phyloP scores from a whole-genome alignment of 2,888 invertebrate species.

The Heteromurus nitidus region DNA sequence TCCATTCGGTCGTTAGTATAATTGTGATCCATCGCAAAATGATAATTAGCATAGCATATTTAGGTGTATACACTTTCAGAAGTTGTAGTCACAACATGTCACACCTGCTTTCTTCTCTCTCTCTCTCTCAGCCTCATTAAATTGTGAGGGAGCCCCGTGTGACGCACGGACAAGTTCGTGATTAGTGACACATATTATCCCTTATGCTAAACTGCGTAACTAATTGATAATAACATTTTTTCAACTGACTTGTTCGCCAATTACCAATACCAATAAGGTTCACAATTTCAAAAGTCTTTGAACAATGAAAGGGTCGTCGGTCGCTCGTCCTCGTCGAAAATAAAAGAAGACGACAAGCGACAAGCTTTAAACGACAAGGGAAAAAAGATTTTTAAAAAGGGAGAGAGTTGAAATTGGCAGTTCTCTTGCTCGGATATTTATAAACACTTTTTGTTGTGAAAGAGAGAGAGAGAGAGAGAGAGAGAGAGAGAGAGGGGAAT shows the following conservation, averaged over 20 bases:
- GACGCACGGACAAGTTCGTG: too few relatives aligned
- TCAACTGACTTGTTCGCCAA: not conserved
- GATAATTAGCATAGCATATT: too few relatives aligned
- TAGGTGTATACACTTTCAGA: too few relatives aligned
- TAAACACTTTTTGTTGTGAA: slow-evolving; percentile 4
- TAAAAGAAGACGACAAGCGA: too few relatives aligned
- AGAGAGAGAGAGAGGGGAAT: not conserved
- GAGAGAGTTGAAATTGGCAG: not conserved
- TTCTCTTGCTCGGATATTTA: too few relatives aligned
- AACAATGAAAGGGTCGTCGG: too few relatives aligned
- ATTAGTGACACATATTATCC: too few relatives aligned
- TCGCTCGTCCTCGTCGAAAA: not conserved
- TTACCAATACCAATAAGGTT: not conserved
- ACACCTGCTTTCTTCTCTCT: not conserved
- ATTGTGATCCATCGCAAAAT: not conserved
- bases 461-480: not conserved
- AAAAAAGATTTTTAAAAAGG: not conserved
- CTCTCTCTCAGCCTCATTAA: too few relatives aligned
- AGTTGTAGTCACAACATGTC: not conserved
- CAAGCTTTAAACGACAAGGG: too few relatives aligned
- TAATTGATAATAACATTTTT: slow-evolving; percentile 57
- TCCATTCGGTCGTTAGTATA: slow-evolving; percentile 17
- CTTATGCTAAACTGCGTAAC: slow-evolving; percentile 38
- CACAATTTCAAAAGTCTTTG: too few relatives aligned
- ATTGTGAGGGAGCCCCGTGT: too few relatives aligned